Percentiles rank a stretch among this genome's conserved stretches.
Conservation (phyloP, 2,113 vertebrate species). For the Ailuropoda melanoleuca region DNA sequence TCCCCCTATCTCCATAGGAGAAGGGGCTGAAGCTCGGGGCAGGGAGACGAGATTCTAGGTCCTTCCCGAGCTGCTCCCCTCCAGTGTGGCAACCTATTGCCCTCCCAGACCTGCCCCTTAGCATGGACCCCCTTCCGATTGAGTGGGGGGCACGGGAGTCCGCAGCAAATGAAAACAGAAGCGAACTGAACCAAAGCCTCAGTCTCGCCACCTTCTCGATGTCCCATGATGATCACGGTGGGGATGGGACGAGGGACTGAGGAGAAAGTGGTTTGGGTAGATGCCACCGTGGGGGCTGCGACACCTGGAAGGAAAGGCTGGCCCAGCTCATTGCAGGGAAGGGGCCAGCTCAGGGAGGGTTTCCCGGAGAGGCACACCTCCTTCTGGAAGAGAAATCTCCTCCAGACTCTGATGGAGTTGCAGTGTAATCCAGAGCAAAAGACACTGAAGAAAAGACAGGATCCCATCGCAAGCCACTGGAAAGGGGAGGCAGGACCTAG, state of each 20-base stretch:
- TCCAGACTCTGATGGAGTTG: neutral
- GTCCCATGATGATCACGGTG: neutral
- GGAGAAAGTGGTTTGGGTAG: neutral
- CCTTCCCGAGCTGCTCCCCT: neutral
- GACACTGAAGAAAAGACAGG: neutral
- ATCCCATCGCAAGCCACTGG: neutral
- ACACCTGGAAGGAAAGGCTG: neutral
- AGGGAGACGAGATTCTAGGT: neutral
- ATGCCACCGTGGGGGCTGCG: too few relatives aligned
- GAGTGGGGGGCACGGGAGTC: neutral
- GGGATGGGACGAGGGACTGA: neutral
- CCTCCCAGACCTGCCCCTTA: neutral
- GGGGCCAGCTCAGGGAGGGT: neutral
- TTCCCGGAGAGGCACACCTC: neutral
- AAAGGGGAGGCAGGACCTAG: neutral
- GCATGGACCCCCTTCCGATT: rapidly evolving
- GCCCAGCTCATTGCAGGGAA: neutral
- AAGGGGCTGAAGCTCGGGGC: neutral
- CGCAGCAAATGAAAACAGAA: neutral
- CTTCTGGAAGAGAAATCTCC: neutral
- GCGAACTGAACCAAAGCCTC: neutral
- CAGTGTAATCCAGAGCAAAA: neutral
- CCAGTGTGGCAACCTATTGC: neutral
- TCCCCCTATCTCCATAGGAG: neutral
- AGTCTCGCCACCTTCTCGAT: neutral